Conservation (phyloP, 2,888 invertebrate species). For the Agrochola litura region DNA sequence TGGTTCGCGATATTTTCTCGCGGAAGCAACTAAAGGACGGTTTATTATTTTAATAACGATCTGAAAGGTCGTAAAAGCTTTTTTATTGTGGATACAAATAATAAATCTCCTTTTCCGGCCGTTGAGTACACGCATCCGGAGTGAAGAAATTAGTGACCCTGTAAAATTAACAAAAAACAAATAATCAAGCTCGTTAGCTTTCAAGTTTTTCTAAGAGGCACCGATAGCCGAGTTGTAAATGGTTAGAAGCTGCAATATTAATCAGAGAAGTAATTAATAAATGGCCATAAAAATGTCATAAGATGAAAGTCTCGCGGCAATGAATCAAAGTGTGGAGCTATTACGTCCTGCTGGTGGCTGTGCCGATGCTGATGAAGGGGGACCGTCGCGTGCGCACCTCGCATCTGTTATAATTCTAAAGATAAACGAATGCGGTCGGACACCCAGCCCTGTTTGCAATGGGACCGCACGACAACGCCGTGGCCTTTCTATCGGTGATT, state of each 20-base stretch:
- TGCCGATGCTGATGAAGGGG: constrained; percentile 54
- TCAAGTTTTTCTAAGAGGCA: constrained; percentile 43
- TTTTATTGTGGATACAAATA: constrained; percentile 73
- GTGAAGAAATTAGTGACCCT: constrained; percentile 65
- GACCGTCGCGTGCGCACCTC: constrained; percentile 73
- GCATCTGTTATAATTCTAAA: constrained; percentile 71
- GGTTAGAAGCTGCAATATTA: constrained; percentile 52
- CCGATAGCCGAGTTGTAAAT: constrained; percentile 48
- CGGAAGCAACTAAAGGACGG: constrained; percentile 61
- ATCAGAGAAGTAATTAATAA: constrained; percentile 63
- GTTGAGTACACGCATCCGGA: constrained; percentile 67
- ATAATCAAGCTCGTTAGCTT: constrained; percentile 53
- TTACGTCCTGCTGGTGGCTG: constrained; percentile 50
- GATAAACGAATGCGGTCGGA: constrained; percentile 68
- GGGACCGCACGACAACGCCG: constrained; percentile 50
- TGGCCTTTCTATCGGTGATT: constrained; percentile 43
- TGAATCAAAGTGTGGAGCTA: constrained; percentile 69
- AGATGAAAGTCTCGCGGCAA: constrained; percentile 65
- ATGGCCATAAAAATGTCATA: constrained; percentile 60
- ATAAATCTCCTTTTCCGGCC: constrained; percentile 76
- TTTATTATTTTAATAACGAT: constrained; percentile 76
- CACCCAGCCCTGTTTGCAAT: constrained; percentile 60
- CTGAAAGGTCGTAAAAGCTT: constrained; percentile 72
- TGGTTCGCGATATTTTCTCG: constrained; percentile 59
- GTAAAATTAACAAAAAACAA: constrained; percentile 58